These are phyloP conservation scores for Daubentonia madagascariensis DNA, from an alignment of 2,113 vertebrate genomes.

Conservation along the genomic window DNA sequence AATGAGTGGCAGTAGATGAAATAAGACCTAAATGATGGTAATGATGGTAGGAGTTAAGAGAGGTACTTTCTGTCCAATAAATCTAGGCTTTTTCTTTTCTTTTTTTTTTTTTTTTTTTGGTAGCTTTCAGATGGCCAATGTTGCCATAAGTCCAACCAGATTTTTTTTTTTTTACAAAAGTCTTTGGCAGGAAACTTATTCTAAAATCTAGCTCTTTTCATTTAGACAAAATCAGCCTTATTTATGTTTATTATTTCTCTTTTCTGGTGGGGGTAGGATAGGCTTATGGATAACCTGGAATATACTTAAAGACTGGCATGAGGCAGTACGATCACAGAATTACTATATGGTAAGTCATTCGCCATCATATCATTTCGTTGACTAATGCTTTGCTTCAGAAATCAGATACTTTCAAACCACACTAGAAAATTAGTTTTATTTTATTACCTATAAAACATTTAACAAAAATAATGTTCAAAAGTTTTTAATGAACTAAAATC, in stretches of 20 bases:
- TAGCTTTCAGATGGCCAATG: background rate
- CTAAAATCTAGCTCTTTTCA: background rate
- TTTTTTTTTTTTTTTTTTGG: background rate
- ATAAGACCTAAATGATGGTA: background rate
- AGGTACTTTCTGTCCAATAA: background rate
- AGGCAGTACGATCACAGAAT: background rate
- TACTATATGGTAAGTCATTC: background rate
- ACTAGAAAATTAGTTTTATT: constrained; percentile 34
- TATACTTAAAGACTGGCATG: constrained; percentile 13
- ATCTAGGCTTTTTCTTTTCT: background rate
- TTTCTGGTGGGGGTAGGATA: background rate
- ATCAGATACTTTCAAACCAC: background rate
- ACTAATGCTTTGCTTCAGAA: background rate
- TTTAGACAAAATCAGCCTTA: background rate
- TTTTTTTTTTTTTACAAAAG: background rate
- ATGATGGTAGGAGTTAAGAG: background rate
- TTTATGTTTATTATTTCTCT: background rate
- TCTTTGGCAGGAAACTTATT: background rate
- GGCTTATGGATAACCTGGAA: background rate
- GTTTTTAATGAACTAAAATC: constrained; percentile 10
- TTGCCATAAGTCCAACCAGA: background rate
- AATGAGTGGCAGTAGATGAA: background rate
- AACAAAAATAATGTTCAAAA: constrained; percentile 7
- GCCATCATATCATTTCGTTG: background rate
- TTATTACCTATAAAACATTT: constrained; percentile 21